A percentile compares a stretch with the other conserved stretches of the same genome.
Conservation (phyloP, 1,140 invertebrate genomes). For the Apis florea region DNA sequence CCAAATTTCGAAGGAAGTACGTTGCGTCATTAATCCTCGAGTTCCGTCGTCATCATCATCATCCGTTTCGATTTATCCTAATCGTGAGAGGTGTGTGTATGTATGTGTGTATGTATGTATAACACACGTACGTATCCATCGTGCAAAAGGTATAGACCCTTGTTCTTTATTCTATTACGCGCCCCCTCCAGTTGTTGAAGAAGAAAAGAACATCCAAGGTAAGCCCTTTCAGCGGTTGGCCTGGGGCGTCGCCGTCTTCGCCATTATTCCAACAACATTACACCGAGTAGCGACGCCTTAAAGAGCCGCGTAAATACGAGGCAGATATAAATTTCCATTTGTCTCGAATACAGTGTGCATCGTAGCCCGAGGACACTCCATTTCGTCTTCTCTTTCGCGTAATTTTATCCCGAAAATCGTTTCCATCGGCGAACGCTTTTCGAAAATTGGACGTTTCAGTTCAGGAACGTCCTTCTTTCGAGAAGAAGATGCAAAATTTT, state of each 20-base stretch:
- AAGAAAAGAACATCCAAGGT: neutral
- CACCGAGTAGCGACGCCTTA: neutral
- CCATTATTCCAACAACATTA: conserved; percentile 25
- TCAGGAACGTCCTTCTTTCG: no score
- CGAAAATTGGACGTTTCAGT: no score
- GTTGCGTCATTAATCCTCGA: neutral
- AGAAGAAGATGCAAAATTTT: no score
- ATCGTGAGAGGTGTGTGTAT: neutral
- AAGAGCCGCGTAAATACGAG: conserved; percentile 11
- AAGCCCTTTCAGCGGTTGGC: neutral
- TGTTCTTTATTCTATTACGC: conserved; percentile 6
- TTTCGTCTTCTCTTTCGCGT: no score
- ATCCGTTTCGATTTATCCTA: neutral
- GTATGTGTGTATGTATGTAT: no score
- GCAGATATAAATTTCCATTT: conserved; percentile 29
- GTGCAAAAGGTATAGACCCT: neutral
- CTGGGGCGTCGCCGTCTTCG: neutral
- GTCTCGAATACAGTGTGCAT: neutral
- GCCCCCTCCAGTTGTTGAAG: neutral
- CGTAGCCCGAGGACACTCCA: neutral
- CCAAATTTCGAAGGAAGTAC: neutral
- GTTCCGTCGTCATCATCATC: neutral
- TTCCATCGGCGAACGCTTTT: neutral
- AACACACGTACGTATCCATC: neutral
- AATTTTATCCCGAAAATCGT: neutral